A percentile compares a stretch with the other conserved stretches of the same genome.
Conservation (phyloP, 1,140 invertebrate genomes). For the Maconellicoccus hirsutus region DNA sequence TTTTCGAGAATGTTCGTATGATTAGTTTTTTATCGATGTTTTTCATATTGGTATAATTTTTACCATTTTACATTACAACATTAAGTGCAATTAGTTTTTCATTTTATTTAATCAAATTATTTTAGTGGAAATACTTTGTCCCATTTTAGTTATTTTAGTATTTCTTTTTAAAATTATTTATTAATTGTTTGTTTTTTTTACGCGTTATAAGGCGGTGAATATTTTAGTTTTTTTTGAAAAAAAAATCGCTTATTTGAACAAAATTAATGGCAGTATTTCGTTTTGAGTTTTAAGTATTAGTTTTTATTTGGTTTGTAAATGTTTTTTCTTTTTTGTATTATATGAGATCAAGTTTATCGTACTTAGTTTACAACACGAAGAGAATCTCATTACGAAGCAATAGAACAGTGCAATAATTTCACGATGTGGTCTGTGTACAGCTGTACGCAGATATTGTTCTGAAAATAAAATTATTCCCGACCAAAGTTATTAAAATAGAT, state of each 20-base stretch:
- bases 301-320: neutral
- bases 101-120: slow-evolving; percentile 6
- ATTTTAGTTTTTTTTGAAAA: neutral
- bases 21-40: neutral
- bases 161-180: neutral
- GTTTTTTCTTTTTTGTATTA: neutral
- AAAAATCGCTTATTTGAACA: neutral
- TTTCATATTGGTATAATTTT: neutral
- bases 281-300: neutral
- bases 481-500: neutral
- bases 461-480: neutral
- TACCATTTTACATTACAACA: neutral
- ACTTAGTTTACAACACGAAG: neutral
- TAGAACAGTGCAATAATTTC: neutral
- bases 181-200: neutral
- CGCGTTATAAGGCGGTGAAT: neutral
- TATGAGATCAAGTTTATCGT: neutral
- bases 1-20: neutral
- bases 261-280: neutral
- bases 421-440: no score
- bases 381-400: slow-evolving; percentile 8
- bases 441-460: neutral
- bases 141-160: neutral
- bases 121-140: neutral
- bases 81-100: slow-evolving; percentile 5